Conservation (phyloP, 2,113 vertebrate genomes). For the Crotalus horridus region DNA sequence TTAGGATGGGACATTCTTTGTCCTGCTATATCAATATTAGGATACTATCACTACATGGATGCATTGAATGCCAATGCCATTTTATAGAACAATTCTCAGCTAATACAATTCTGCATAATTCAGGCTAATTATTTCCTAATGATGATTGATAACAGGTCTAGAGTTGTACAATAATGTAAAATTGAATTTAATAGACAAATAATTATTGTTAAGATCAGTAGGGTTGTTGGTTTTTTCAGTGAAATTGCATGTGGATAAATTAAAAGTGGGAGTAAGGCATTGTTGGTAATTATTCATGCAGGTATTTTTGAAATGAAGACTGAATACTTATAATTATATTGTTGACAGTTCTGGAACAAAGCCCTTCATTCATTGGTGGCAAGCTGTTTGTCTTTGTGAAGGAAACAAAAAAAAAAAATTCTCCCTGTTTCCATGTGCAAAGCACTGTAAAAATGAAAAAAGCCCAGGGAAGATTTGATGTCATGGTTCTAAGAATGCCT, state of each 20-base stretch:
- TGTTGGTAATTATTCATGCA: not conserved
- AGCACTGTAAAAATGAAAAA: not conserved
- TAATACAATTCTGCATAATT: not conserved
- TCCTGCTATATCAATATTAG: not conserved
- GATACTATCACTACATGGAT: not conserved
- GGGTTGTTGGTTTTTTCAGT: not conserved
- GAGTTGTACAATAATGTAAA: not conserved
- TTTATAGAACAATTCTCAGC: not conserved
- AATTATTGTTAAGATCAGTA: not conserved
- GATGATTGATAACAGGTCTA: not conserved
- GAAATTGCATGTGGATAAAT: conserved; percentile 3
- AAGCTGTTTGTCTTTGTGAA: not conserved
- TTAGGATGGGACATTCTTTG: not conserved
- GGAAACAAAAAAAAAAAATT: not conserved
- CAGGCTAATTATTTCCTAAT: conserved; percentile 29
- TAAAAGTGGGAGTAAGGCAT: not conserved
- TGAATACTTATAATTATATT: not conserved
- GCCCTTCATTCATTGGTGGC: not conserved
- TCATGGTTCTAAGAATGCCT: not conserved
- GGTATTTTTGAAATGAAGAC: conserved; percentile 4
- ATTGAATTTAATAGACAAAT: not conserved
- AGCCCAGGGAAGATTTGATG: not conserved
- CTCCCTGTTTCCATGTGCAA: not conserved
- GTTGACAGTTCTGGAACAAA: not conserved
- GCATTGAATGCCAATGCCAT: not conserved